A percentile compares a stretch with the other conserved stretches of the same genome.
phyloP scores from a whole-genome alignment of 2,797 vertebrate genomes.

The Diplodus sargus region DNA sequence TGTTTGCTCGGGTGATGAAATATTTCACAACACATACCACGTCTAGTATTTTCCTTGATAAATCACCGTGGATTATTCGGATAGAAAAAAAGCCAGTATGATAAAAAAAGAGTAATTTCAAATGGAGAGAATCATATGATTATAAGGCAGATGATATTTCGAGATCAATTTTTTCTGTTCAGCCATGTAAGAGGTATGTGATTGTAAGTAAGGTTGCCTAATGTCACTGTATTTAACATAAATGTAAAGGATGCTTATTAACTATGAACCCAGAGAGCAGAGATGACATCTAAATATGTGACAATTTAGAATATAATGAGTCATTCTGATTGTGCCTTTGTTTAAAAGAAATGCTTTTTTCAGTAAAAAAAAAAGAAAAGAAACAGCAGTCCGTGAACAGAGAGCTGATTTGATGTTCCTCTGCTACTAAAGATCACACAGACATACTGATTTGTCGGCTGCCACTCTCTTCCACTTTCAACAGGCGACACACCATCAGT shows the following conservation, averaged over 20 bases:
- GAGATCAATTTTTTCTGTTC: background rate
- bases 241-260: background rate
- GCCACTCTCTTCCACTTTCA: conserved; percentile 37
- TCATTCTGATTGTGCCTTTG: background rate
- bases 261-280: background rate
- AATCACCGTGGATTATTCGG: background rate
- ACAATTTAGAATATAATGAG: background rate
- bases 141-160: background rate
- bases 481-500: conserved; percentile 39
- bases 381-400: background rate
- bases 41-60: background rate
- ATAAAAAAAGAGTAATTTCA: background rate
- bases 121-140: background rate
- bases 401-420: conserved; percentile 27
- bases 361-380: background rate
- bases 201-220: background rate
- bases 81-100: background rate
- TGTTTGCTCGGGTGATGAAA: conserved; percentile 8
- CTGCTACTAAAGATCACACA: conserved; percentile 10
- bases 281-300: background rate
- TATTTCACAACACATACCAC: background rate
- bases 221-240: background rate
- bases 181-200: background rate
- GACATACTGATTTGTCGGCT: conserved; percentile 46
- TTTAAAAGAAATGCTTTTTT: background rate